These are phyloP conservation scores for Actinemys pallida DNA, from an alignment of 2,113 vertebrate genomes.

Conservation along the genomic window DNA sequence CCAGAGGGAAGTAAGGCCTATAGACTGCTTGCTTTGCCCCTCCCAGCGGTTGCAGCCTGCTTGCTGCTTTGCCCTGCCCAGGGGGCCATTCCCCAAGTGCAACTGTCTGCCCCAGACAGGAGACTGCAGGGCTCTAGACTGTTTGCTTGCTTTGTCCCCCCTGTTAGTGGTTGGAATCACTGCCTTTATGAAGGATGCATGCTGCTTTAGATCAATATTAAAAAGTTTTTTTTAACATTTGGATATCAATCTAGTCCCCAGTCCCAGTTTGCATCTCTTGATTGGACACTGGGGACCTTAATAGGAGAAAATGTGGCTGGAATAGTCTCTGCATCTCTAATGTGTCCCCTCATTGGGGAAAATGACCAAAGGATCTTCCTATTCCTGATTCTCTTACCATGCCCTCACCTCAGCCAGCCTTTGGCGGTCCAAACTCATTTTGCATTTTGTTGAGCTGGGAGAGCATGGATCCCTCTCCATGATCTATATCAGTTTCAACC, in stretches of 20 bases:
- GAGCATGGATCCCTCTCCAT: background rate
- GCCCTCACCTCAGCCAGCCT: background rate
- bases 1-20: no score
- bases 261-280: background rate
- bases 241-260: background rate
- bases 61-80: no score
- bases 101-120: no score
- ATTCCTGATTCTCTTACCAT: background rate
- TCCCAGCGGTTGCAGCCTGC: no score
- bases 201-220: background rate
- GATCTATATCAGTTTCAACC: background rate
- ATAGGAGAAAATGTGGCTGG: background rate
- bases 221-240: no score
- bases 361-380: background rate
- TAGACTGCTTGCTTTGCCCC: no score
- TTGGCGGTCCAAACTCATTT: background rate
- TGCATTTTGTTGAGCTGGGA: background rate
- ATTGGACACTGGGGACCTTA: background rate
- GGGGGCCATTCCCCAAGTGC: no score
- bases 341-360: background rate
- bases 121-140: no score
- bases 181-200: background rate
- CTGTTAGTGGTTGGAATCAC: background rate
- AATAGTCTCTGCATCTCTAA: background rate
- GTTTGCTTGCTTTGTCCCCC: no score